Evolutionary conservation across 2,888 invertebrate species (phyloP).

Genomic region (Pseudeuparius sepicola): DNA sequence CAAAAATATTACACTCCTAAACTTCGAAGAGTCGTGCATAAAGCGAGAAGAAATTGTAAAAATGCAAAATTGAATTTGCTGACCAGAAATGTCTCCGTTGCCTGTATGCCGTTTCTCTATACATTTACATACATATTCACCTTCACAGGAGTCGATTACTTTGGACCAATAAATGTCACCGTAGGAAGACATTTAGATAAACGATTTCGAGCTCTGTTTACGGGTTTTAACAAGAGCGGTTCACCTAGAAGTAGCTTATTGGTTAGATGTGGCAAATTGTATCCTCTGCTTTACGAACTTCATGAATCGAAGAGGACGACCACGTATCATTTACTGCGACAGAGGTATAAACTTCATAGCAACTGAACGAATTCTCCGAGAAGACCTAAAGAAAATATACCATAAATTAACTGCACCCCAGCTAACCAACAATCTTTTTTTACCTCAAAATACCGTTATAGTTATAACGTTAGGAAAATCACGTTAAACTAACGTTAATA

Average conservation of each 20-base stretch:
- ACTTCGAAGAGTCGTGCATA: conserved; percentile 1
- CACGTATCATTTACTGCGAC: conserved; percentile 2
- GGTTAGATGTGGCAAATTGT: no score
- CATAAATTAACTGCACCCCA: conserved; percentile 4
- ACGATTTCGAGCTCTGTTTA: conserved; percentile 1
- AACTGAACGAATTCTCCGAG: conserved; percentile 2
- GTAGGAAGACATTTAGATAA: conserved; percentile 6
- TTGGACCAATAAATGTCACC: conserved; percentile 6
- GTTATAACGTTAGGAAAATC: no score
- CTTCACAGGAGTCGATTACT: conserved; percentile 2
- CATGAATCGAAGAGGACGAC: not conserved
- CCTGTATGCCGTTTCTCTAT: conserved; percentile 1
- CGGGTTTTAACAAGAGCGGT: no score
- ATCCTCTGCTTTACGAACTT: no score
- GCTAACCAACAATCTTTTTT: no score
- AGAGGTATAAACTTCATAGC: not conserved
- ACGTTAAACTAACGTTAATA: no score
- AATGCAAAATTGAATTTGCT: no score
- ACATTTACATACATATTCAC: conserved; percentile 3
- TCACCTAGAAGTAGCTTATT: no score
- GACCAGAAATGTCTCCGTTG: conserved; percentile 5
- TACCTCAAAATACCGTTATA: no score
- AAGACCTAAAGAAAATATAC: not conserved
- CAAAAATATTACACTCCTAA: conserved; percentile 3
- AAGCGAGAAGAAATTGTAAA: not conserved